Evolutionary conservation across 2,113 vertebrate genomes (phyloP).

Genomic region (Mastomys natalensis): DNA sequence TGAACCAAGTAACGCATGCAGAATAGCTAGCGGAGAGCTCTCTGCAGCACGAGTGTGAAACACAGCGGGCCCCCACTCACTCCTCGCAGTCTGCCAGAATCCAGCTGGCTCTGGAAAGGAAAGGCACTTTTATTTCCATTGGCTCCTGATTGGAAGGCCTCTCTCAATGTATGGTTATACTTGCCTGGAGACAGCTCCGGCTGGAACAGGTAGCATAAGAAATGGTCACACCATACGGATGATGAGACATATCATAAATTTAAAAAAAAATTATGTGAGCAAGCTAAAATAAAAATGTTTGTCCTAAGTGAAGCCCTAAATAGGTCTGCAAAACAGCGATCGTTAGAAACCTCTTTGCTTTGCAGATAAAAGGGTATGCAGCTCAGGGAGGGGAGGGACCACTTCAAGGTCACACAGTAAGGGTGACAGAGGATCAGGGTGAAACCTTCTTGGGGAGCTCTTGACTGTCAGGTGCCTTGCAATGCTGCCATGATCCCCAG

Average conservation of each 20-base stretch:
- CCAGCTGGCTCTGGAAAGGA: neutral
- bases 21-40: neutral
- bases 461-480: neutral
- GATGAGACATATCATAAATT: neutral
- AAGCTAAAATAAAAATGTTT: neutral
- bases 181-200: neutral
- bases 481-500: accelerated
- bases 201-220: neutral
- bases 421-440: neutral
- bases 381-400: conserved; percentile 25
- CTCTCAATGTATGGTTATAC: conserved; percentile 38
- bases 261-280: neutral
- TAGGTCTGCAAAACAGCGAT: neutral
- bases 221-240: neutral
- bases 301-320: neutral
- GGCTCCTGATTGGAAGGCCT: neutral
- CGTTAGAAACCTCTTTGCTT: neutral
- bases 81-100: neutral
- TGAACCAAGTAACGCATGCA: neutral
- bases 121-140: conserved; percentile 48
- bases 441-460: accelerated
- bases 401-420: conserved; percentile 69
- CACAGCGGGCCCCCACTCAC: neutral
- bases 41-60: neutral
- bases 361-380: neutral